phyloP scores from a whole-genome alignment of 2,888 invertebrate genomes.

The Temnothorax rugatulus region DNA sequence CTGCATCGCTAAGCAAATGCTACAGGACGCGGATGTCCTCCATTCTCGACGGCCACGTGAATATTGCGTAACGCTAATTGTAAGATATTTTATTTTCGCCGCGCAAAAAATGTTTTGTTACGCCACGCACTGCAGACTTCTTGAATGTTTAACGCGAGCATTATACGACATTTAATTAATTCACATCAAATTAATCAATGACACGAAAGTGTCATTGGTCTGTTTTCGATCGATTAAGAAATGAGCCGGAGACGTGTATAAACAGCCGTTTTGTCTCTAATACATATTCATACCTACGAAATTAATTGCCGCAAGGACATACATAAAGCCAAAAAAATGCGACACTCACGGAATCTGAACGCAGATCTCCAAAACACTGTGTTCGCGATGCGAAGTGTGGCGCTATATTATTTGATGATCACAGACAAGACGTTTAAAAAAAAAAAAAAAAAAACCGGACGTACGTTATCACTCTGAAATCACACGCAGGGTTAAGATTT shows the following conservation, averaged over 20 bases:
- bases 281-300: conserved; percentile 18
- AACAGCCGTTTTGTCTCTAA: conserved; percentile 6
- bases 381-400: background rate
- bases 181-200: conserved; percentile 27
- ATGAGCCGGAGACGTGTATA: conserved; percentile 19
- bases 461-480: conserved; percentile 26
- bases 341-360: background rate
- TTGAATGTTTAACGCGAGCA: background rate
- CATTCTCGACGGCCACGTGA: conserved; percentile 33
- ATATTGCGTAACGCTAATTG: conserved; percentile 9
- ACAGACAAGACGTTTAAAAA: background rate
- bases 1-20: conserved; percentile 36
- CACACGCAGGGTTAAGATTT: conserved; percentile 2
- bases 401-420: background rate
- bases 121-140: background rate
- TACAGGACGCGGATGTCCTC: conserved; percentile 1
- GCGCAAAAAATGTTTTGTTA: background rate
- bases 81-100: background rate
- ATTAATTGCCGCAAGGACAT: conserved; percentile 5
- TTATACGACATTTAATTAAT: conserved; percentile 17
- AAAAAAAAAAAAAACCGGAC: background rate
- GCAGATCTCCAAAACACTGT: background rate
- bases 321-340: background rate
- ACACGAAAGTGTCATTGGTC: background rate
- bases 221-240: conserved; percentile 28